phyloP scores from a whole-genome alignment of 2,113 vertebrate genomes.

The Pomatorhinus ruficollis region DNA sequence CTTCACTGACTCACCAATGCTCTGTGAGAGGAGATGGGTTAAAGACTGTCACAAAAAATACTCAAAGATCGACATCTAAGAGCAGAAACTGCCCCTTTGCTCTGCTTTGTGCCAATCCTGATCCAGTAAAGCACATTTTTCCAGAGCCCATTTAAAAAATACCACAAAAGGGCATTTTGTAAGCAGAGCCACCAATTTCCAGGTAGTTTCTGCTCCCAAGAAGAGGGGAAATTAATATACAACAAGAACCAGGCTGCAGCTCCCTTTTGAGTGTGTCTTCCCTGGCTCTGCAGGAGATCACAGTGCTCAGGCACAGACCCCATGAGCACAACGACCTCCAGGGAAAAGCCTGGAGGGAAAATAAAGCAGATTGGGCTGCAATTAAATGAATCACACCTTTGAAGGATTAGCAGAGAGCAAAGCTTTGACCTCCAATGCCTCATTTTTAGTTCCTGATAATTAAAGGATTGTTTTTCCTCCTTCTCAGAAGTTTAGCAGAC shows the following conservation, averaged over 20 bases:
- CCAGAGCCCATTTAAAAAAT: neutral
- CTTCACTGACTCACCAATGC: neutral
- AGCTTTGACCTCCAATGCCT: neutral
- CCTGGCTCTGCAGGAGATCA: neutral
- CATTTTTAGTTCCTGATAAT: neutral
- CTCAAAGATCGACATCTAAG: neutral
- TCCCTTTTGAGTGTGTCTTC: neutral
- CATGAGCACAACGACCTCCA: fast-evolving
- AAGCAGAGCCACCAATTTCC: neutral
- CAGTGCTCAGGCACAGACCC: neutral
- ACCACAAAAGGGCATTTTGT: neutral
- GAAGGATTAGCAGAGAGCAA: neutral
- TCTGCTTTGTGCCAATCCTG: neutral
- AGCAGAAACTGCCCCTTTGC: neutral
- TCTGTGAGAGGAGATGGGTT: neutral
- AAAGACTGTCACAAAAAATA: neutral
- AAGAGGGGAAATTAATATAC: neutral
- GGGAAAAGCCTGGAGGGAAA: neutral
- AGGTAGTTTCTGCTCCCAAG: neutral
- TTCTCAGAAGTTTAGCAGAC: neutral
- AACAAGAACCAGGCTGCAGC: neutral
- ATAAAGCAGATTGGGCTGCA: neutral
- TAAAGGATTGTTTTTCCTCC: neutral
- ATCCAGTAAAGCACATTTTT: neutral
- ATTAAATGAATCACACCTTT: neutral